These are phyloP conservation scores for Myripristis jacobus DNA, from an alignment of 2,797 vertebrate genomes.

Conservation along the genomic window DNA sequence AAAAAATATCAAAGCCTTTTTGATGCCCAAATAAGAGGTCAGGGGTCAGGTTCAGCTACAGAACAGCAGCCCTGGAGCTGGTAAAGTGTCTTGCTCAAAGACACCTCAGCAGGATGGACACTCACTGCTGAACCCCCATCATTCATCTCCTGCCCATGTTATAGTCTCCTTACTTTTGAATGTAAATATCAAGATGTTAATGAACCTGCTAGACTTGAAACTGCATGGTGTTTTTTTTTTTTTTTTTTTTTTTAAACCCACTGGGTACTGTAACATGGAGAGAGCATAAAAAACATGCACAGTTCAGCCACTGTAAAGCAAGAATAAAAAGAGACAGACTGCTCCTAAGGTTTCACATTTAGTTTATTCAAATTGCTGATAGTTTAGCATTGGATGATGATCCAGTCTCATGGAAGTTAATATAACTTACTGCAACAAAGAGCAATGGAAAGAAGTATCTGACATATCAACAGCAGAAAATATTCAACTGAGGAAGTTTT, in stretches of 20 bases:
- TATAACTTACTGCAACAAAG: slow-evolving; percentile 80
- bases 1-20: background rate
- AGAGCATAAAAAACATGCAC: slow-evolving; percentile 38
- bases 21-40: background rate
- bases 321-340: slow-evolving; percentile 44
- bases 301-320: slow-evolving; percentile 22
- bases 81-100: too few relatives aligned
- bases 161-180: slow-evolving; percentile 36
- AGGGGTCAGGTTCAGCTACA: too few relatives aligned
- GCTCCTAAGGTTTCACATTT: slow-evolving; percentile 69
- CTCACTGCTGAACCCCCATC: too few relatives aligned
- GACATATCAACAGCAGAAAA: slow-evolving; percentile 54
- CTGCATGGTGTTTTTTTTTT: slow-evolving; percentile 19
- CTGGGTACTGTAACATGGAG: slow-evolving; percentile 45
- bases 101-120: background rate
- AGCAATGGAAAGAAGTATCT: slow-evolving; percentile 48
- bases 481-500: slow-evolving; percentile 42
- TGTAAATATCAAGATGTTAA: slow-evolving; percentile 30
- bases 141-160: slow-evolving; percentile 16
- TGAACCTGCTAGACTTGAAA: slow-evolving; percentile 14
- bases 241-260: slow-evolving; percentile 59
- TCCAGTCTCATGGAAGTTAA: slow-evolving; percentile 83
- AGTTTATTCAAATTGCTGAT: slow-evolving; percentile 78
- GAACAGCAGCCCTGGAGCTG: too few relatives aligned
- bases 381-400: slow-evolving; percentile 77